Conservation (phyloP, 1,140 invertebrate species). For the Hesperophylax magnus region DNA sequence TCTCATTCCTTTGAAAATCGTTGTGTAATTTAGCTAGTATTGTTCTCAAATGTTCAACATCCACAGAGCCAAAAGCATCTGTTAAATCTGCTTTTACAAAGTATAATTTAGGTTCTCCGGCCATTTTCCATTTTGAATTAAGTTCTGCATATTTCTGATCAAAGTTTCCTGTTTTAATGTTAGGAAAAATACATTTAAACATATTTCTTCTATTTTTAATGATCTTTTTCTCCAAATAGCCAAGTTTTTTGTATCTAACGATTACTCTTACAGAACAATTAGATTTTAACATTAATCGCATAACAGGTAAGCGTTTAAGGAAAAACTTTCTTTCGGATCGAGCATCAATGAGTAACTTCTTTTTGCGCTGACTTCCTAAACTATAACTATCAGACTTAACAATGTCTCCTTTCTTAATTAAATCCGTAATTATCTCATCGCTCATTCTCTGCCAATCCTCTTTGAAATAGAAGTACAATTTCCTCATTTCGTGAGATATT, state of each 20-base stretch:
- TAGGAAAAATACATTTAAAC: conserved; percentile 47
- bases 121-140: conserved; percentile 61
- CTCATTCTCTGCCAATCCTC: conserved; percentile 66
- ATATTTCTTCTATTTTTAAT: conserved; percentile 45
- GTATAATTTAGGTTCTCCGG: conserved; percentile 65
- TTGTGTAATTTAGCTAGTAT: conserved; percentile 62
- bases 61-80: conserved; percentile 68
- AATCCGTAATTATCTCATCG: conserved; percentile 62
- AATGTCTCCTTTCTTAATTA: conserved; percentile 60
- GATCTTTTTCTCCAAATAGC: conserved; percentile 50
- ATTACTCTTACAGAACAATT: conserved; percentile 65
- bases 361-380: conserved; percentile 60
- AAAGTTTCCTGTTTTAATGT: conserved; percentile 21
- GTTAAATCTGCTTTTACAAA: conserved; percentile 68
- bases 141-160: conserved; percentile 58
- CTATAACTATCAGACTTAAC: conserved; percentile 60
- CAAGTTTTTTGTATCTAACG: conserved; percentile 64
- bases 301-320: conserved; percentile 63
- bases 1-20: conserved; percentile 60
- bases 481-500: conserved; percentile 65
- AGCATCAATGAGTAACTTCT: conserved; percentile 54
- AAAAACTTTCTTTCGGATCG: conserved; percentile 60
- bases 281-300: conserved; percentile 65
- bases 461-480: conserved; percentile 67
- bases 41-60: conserved; percentile 62